Evolutionary conservation across 64 coral and sea anemone genomes (phyloP).

Genomic region (Platygyra sinensis): DNA sequence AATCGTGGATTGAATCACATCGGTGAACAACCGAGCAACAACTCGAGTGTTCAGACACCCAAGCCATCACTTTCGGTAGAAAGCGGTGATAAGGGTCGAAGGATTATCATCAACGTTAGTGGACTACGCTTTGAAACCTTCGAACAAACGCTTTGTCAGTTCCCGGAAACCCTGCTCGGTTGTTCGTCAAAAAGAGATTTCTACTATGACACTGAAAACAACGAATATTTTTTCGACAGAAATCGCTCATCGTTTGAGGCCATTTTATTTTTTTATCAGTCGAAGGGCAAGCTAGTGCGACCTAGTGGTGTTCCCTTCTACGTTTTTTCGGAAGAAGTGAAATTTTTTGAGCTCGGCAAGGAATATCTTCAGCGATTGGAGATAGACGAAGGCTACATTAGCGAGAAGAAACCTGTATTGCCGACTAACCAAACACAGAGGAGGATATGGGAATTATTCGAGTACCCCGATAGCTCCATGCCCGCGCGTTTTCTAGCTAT

Average conservation of each 20-base stretch:
- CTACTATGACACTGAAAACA: constrained; percentile 69
- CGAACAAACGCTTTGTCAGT: constrained; percentile 73
- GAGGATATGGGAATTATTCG: constrained; percentile 89
- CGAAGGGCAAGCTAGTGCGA: constrained; percentile 83
- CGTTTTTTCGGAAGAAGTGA: constrained; percentile 79
- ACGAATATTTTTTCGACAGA: constrained; percentile 94
- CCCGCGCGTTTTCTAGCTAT: constrained; percentile 78
- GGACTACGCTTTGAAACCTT: constrained; percentile 96
- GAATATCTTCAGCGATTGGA: constrained; percentile 75
- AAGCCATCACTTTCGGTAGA: background rate
- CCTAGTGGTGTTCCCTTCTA: constrained; percentile 85
- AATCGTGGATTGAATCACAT: constrained; percentile 27
- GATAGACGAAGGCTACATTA: constrained; percentile 78
- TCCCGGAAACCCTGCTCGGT: constrained; percentile 89
- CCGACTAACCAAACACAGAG: constrained; percentile 75
- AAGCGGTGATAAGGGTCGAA: constrained; percentile 24
- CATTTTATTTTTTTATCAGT: constrained; percentile 96
- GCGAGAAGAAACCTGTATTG: constrained; percentile 48
- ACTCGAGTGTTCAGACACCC: background rate
- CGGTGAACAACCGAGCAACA: constrained; percentile 34
- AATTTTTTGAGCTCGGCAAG: constrained; percentile 88
- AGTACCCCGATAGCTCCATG: constrained; percentile 89
- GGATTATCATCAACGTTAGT: constrained; percentile 91
- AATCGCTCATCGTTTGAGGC: constrained; percentile 97
- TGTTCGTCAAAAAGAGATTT: constrained; percentile 65